Base-by-base conservation (phyloP, 2,113 vertebrate species). In the Stigmatopora nigra region DNA sequence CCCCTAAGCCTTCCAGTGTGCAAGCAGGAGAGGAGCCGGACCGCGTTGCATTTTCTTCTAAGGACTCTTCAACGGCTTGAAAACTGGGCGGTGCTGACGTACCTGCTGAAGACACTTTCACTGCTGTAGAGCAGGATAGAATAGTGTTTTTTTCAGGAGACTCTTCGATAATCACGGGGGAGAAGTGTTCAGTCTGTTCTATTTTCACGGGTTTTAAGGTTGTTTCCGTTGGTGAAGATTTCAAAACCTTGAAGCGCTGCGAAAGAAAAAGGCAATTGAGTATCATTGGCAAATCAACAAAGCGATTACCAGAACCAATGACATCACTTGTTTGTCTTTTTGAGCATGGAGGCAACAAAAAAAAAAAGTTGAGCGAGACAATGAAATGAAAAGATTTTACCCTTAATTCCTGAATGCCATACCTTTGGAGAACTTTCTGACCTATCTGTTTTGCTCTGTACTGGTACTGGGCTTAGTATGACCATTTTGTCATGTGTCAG, bases 181-280 rank as follows among this genome's bases (percentile, higher is more conserved):
- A 1, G 7, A 16, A 25, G 46, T 65, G 67, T 81, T 4, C 61
- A 49, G 68, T 19, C 47, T 66, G 11, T 41, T 65, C 38, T 16
- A 46, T 65, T 63, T 73, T 52, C 17, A 7, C 59, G 22, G 4
- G 19, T 53, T 81, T 68, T 0, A 31, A 6, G 55, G 62, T 64
- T 62, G 16, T 75, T 66, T 63, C 55, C 49, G 41, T 49, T 3
- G 64, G 3, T 31, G 61, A 1, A 9, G 72, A 7, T 5, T 61
- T 64, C 57, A 77, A 22, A 17, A 67, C 59, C 41, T 67, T 71
- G 17, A 61, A 3, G 51, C 77, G 64, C 62, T 80, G 78, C 10
- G 14, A 16, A n/a, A 62, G 1, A 7, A 58, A 57, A 35, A 22
- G 81, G 85, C 59, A 9, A 53, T 12, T 10, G 67, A 55, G 68